Evolutionary conservation across 2,113 vertebrate species (phyloP), one percentile per base, ranked within the genome.

Genomic region (Lamprotornis superbus): DNA sequence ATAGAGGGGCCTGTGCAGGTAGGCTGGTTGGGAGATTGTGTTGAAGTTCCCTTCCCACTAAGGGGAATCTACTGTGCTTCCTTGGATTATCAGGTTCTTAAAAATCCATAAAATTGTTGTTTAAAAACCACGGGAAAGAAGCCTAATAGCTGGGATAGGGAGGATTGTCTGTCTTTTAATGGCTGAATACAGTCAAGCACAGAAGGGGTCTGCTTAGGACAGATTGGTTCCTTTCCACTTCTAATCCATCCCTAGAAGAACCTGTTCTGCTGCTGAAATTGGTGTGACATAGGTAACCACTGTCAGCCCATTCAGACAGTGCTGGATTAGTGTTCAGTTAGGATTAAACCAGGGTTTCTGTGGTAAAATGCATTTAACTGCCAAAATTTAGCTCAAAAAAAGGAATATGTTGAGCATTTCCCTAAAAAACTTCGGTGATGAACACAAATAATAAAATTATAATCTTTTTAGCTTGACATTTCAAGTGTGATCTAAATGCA

Each of bases 1-100:
- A 4, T 2, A 57, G 56, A 42, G 8, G 37, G 13, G 11, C 23
- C 25, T 25, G 46, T 42, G 70, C 35, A 53, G 42, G 42, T 11
- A 53, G 8, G 37, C 12, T 12, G 0, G 0, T 24, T 31, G n/a
- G 25, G 19, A 46, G 15, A 31, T 20, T 21, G 9, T 12, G 7
- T 13, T 25, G 22, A 52, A 81, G 18, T 68, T 79, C 16, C 12
- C n/a, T 16, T 55, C 23, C 27, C 15, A 28, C 37, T n/a, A 28
- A 44, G 17, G 56, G 15, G 10, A 52, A 71, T 17, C 59, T 46
- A 12, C 11, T 27, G 20, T 11, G 7, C 28, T 67, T 76, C 16
- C 40, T 64, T 82, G 19, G 23, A 24, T 87, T 47, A 50, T 5
- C 8, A 5, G 23, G 9, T 12, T 77, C 9, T 30, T 70, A 12